Base-by-base conservation (phyloP, 2,888 invertebrate species). In the Crocallis elinguaria region DNA sequence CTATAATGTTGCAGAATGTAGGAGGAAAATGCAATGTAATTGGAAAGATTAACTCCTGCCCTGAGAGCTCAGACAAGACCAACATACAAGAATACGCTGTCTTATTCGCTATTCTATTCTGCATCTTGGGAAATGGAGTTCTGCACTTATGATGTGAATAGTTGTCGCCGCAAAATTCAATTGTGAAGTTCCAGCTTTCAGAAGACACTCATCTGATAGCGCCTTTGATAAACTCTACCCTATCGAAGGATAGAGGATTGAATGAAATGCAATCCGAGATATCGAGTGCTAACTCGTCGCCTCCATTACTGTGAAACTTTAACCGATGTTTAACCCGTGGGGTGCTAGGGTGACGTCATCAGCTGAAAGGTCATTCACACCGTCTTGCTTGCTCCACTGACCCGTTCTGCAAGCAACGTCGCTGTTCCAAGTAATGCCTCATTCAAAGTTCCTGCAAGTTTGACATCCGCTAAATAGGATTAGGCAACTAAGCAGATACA, bases 361-460 rank as follows among this genome's bases (percentile, higher is more conserved):
- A 39, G 30, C 21, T 38, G 17, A 51, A 49, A 59, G 65, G 57
- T 65, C 60, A 56, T 61, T 61, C 58, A 62, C 56, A 48, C 57
- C 52, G 55, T 25, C 54, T 55, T 61, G 58, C 61, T 53, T 61
- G 64, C 57, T 66, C 65, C 58, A 67, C 59, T 67, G 62, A 67
- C 67, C 65, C 50, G 46, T 48, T 48, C 60, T 41, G 49, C 51
- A 62, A 61, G 46, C 51, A 27, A 11, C 30, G 29, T 42, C 37
- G 30, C 36, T 49, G 36, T 33, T 41, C 43, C 33, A 35, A 52
- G 49, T 52, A 55, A 49, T 48, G 43, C 29, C 44, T 44, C 45
- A 42, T 56, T 44, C 38, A 35, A 54, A 49, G 43, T 44, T 43
- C 19, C 25, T 32, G 43, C 29, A 29, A 54, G 19, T 42, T 46